Evolutionary conservation across 2,113 vertebrate genomes (phyloP), one percentile per base, ranked within the genome.

Genomic region (Chloroceryle aenea): DNA sequence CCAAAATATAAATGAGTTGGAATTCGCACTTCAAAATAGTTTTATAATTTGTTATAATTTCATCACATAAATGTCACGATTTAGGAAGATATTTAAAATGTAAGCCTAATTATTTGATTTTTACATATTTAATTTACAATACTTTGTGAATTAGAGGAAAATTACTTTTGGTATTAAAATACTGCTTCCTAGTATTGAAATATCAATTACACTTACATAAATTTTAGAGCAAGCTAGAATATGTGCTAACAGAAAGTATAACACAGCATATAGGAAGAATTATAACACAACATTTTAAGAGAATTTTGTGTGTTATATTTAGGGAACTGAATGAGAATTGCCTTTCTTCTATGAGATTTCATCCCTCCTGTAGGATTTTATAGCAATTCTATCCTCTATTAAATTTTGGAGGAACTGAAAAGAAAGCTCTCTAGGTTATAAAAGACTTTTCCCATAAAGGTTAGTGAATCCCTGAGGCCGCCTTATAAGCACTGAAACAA

Each of bases 361-460:
- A 66, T 26, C 25, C 76, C 48, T 68, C 32, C 53, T 75, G 38
- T 36, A 87, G 87, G 71, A 71, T 81, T 93, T 96, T 94, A 89
- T 62, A 66, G 52, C 12, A 40, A 7, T 55, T 87, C 47, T 64
- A 78, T 78, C 58, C 14, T 42, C 50, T 59, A 61, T 85, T 93
- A 87, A 75, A 81, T 84, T 95, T 91, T 85, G 79, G 58, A 90
- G 19, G 27, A 94, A 85, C n/a, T 12, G 85, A 48, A 85, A 83
- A 85, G 79, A 82, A 93, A 89, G 19, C 32, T 7, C 8, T 81
- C 67, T 63, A 72, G 47, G 43, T 72, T 82, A 48, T 55, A 83
- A 79, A 89, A 79, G 4, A 48, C 27, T 87, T 82, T 47, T 56
- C 12, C 36, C 17, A 75, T 75, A 91, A 94, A 92, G 8, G 47